Conservation (phyloP, 1,140 invertebrate species). For the Araneus ventricosus region DNA sequence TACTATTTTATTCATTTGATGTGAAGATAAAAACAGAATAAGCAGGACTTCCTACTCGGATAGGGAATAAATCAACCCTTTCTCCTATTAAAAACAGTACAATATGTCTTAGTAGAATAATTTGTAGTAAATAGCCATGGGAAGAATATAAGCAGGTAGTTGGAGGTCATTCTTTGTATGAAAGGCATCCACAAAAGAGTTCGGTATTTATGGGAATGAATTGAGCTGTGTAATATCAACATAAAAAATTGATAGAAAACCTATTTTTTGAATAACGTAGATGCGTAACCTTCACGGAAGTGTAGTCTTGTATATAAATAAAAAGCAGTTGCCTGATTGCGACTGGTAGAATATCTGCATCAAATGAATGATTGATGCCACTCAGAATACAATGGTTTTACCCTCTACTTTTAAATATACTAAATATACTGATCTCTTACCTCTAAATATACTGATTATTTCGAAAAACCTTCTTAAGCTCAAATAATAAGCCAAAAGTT, state of each 20-base stretch:
- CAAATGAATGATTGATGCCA: no score
- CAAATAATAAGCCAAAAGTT: no score
- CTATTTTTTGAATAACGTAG: neutral
- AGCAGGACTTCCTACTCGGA: neutral
- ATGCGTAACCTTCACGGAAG: neutral
- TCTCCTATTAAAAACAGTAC: neutral
- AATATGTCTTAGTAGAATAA: neutral
- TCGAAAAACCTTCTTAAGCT: no score
- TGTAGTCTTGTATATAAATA: no score
- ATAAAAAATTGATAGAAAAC: neutral
- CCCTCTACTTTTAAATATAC: no score
- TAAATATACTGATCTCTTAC: no score
- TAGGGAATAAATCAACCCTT: neutral
- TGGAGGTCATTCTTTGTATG: neutral
- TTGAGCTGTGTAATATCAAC: neutral
- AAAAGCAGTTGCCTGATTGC: neutral
- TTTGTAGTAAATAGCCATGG: neutral
- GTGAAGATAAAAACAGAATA: neutral
- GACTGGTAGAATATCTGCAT: no score
- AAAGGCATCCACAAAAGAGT: neutral
- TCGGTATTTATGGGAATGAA: neutral
- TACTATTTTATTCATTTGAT: no score
- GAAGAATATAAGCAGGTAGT: neutral
- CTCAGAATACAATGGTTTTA: no score
- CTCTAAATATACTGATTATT: no score